Base-by-base conservation (phyloP, 2,797 vertebrate species). In the Tinamus major region DNA sequence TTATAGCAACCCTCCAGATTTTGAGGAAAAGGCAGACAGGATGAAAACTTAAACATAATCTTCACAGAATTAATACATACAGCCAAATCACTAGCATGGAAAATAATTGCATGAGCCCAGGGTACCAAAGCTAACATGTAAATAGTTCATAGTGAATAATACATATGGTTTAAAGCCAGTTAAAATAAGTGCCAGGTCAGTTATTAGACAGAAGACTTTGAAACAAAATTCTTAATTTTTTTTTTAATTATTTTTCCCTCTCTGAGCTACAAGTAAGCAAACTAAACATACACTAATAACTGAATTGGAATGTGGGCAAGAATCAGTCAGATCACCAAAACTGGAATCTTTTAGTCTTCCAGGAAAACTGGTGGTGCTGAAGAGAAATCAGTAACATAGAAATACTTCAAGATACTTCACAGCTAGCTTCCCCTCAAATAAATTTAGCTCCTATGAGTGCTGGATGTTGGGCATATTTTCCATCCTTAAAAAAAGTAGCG, bases 121-220 rank as follows among this genome's bases (percentile, higher is more conserved):
- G 55, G 80, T 90, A 90, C 74, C 63, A 91, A 91, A 86, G 29
- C 90, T 77, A 79, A 81, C 64, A 70, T 93, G 91, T 55, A 89
- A 91, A 95, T 89, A 95, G 77, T 77, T 86, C 70, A 48, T 37
- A 74, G 70, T 94, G 82, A 96, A 96, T 87, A 93, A 96, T 93
- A 39, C 33, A 95, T 78, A 42, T 0, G 0, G 74, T 83, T 83
- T 91, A 70, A 95, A 94, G 74, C 59, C 55, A 41, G 77, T 81
- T 93, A 71, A 95, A 91, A 63, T 89, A 94, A 94, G 65, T 85
- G 77, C 69, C 85, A 81, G 87, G 82, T 95, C 90, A 96, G 69
- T 94, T 89, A 72, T 33, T 76, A 94, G 37, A 33, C 75, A 89
- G 31, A 35, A 91, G 62, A 27, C 33, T 93, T 89, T 75, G 42